These are phyloP conservation scores for Pteronura brasiliensis DNA, from an alignment of 2,113 vertebrate genomes.

Conservation along the genomic window DNA sequence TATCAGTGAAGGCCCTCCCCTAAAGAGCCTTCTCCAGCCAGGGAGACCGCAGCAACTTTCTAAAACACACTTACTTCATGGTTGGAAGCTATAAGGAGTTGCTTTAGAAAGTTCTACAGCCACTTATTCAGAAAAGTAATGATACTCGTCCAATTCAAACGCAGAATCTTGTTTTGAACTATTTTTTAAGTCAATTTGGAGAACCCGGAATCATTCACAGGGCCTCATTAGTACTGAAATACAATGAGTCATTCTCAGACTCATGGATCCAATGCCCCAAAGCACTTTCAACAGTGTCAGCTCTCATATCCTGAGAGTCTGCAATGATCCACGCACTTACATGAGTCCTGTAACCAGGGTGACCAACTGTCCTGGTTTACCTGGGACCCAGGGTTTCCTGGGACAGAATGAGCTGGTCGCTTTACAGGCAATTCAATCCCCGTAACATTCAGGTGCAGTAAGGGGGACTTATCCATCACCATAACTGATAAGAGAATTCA, in stretches of 20 bases:
- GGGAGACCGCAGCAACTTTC: not conserved
- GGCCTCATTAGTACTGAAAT: slow-evolving; percentile 9
- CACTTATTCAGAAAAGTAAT: not conserved
- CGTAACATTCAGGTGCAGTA: not conserved
- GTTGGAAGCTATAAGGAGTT: not conserved
- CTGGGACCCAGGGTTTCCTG: not conserved
- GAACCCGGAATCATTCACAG: not conserved
- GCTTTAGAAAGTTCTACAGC: not conserved
- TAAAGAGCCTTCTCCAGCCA: not conserved
- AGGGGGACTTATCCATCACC: not conserved
- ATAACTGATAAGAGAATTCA: not conserved
- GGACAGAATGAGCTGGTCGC: not conserved
- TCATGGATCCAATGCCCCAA: not conserved
- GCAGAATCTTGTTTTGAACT: not conserved
- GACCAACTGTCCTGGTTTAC: not conserved
- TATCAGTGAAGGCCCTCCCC: not conserved
- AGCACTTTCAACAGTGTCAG: not conserved
- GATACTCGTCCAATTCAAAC: not conserved
- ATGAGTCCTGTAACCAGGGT: not conserved
- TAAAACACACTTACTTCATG: not conserved
- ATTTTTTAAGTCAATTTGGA: not conserved
- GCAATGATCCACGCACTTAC: not conserved
- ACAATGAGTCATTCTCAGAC: not conserved
- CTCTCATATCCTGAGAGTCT: not conserved
- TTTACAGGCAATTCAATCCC: not conserved